Evolutionary conservation across 2,888 invertebrate genomes (phyloP).

Genomic region (Zygaena filipendulae): DNA sequence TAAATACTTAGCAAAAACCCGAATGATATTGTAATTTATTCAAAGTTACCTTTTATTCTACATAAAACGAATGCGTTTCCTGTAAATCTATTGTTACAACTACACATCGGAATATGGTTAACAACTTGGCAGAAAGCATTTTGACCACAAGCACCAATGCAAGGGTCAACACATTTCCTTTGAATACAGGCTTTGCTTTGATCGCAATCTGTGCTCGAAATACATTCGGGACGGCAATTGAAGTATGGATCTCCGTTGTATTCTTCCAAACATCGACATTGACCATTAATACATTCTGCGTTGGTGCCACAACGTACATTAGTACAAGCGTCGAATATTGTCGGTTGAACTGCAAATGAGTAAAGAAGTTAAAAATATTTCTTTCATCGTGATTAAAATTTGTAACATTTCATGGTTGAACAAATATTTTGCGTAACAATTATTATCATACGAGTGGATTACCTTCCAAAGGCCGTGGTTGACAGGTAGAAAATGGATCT

Average conservation of each 20-base stretch:
- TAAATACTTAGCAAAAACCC: no score
- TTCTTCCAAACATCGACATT: slow-evolving; percentile 77
- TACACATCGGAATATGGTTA: slow-evolving; percentile 76
- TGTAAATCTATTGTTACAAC: slow-evolving; percentile 71
- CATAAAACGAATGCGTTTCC: slow-evolving; percentile 67
- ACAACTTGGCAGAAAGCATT: slow-evolving; percentile 69
- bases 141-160: slow-evolving; percentile 76
- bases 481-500: slow-evolving; percentile 76
- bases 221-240: slow-evolving; percentile 82
- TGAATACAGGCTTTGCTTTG: slow-evolving; percentile 76
- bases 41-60: no score
- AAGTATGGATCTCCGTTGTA: slow-evolving; percentile 80
- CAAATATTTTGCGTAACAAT: slow-evolving; percentile 1
- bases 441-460: slow-evolving; percentile 20
- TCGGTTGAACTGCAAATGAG: slow-evolving; percentile 39
- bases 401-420: slow-evolving; percentile 5
- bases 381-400: background rate
- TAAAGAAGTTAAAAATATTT: no score
- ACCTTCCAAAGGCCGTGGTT: slow-evolving; percentile 63
- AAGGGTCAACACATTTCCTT: slow-evolving; percentile 81
- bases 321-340: slow-evolving; percentile 70
- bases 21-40: no score
- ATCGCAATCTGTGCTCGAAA: slow-evolving; percentile 79
- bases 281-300: slow-evolving; percentile 72
- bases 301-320: slow-evolving; percentile 77